Conservation (phyloP, 2,888 invertebrate genomes). For the Pharmacophagus antenor region DNA sequence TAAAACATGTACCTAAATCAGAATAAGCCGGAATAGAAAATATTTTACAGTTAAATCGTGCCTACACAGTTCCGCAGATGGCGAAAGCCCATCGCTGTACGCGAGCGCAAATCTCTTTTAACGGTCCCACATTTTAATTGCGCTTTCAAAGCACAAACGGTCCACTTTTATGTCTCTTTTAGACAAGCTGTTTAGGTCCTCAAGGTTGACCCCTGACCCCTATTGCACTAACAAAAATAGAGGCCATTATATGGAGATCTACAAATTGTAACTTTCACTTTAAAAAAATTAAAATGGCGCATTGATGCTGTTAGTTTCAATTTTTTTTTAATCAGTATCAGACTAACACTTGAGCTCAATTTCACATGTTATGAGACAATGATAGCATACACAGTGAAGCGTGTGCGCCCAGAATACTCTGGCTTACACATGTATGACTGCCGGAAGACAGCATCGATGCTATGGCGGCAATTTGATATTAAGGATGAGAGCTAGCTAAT, state of each 20-base stretch:
- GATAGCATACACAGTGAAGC: too few species aligned
- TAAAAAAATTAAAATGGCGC: too few species aligned
- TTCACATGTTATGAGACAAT: too few species aligned
- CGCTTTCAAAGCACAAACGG: background rate
- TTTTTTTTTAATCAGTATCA: too few species aligned
- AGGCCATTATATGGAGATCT: background rate
- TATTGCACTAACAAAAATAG: background rate
- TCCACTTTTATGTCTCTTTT: slow-evolving; percentile 5
- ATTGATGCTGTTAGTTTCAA: too few species aligned
- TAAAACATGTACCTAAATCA: too few species aligned
- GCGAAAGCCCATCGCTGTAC: background rate
- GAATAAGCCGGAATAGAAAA: background rate
- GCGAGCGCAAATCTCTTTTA: background rate
- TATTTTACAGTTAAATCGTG: background rate
- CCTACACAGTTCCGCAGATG: background rate
- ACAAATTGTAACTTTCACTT: background rate
- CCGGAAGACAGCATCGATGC: too few species aligned
- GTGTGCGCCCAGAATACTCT: too few species aligned
- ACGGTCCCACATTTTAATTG: slow-evolving; percentile 2
- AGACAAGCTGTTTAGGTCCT: slow-evolving; percentile 2
- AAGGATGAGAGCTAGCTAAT: too few species aligned
- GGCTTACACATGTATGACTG: too few species aligned
- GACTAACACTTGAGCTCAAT: too few species aligned
- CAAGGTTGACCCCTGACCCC: slow-evolving; percentile 3
- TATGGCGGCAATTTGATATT: too few species aligned